Conservation (phyloP, 2,797 vertebrate genomes). For the Sternarchorhynchus goeldii region DNA sequence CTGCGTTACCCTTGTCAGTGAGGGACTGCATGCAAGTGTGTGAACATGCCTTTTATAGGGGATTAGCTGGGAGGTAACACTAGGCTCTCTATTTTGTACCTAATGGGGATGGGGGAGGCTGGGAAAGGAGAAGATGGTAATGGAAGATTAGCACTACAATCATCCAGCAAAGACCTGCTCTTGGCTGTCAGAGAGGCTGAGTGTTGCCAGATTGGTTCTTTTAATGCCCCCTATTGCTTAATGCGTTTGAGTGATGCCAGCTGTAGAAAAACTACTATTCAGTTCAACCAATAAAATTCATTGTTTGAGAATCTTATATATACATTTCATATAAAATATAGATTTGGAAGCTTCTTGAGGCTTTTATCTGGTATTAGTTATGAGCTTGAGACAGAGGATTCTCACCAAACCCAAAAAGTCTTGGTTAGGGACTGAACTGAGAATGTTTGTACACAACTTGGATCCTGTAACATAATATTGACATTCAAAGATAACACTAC, state of each 20-base stretch:
- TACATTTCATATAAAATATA: background rate
- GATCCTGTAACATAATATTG: no score
- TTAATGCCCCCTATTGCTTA: slow-evolving; percentile 33
- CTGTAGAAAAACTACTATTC: slow-evolving; percentile 51
- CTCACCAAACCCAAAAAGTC: background rate
- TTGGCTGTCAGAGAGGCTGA: slow-evolving; percentile 38
- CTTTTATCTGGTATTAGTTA: background rate
- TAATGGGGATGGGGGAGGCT: slow-evolving; percentile 47
- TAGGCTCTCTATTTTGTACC: slow-evolving; percentile 65
- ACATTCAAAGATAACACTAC: no score
- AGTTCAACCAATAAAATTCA: background rate
- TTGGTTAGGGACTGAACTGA: background rate
- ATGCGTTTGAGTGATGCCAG: slow-evolving; percentile 21
- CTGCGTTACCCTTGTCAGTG: slow-evolving; percentile 61
- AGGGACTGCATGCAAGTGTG: slow-evolving; percentile 68
- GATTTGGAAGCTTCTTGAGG: background rate
- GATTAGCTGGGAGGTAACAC: slow-evolving; percentile 69
- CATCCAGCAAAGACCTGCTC: slow-evolving; percentile 25
- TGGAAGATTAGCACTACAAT: slow-evolving; percentile 50
- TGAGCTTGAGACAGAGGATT: background rate
- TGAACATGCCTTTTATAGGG: slow-evolving; percentile 68
- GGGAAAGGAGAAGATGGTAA: slow-evolving; percentile 55
- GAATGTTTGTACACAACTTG: no score
- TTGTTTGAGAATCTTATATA: background rate
- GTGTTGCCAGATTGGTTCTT: slow-evolving; percentile 25